These are phyloP conservation scores for Lordiphosa stackelbergi DNA, from an alignment of 1,140 invertebrate genomes.

Conservation along the genomic window DNA sequence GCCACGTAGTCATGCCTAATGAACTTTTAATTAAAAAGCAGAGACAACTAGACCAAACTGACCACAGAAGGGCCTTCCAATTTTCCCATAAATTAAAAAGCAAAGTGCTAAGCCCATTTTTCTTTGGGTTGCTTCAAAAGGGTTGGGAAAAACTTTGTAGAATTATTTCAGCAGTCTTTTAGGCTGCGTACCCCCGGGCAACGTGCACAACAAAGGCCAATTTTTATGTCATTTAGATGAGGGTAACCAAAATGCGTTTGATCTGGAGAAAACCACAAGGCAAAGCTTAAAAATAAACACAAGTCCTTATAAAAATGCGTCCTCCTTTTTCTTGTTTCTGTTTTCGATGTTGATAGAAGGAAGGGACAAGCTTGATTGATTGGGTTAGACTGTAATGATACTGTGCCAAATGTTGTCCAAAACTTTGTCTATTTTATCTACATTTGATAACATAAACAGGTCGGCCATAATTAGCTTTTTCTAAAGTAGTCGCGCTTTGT, in stretches of 20 bases:
- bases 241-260: conserved; percentile 42
- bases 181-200: conserved; percentile 5
- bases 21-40: conserved; percentile 71
- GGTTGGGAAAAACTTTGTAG: conserved; percentile 20
- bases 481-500: too few species aligned
- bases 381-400: too few species aligned
- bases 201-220: conserved; percentile 29
- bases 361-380: not conserved
- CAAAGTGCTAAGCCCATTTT: conserved; percentile 5
- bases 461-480: too few species aligned
- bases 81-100: conserved; percentile 56
- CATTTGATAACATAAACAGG: too few species aligned
- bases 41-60: conserved; percentile 40
- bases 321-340: conserved; percentile 16
- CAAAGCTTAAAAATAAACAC: conserved; percentile 5
- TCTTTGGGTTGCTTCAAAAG: conserved; percentile 4
- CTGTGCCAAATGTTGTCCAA: too few species aligned
- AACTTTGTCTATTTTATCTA: too few species aligned
- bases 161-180: conserved; percentile 30
- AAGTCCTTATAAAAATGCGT: conserved; percentile 8
- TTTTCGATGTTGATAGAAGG: not conserved
- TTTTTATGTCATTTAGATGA: conserved; percentile 51
- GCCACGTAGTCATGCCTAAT: conserved; percentile 61
- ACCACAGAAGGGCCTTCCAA: conserved; percentile 60
- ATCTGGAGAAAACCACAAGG: conserved; percentile 54